phyloP scores from a whole-genome alignment of 2,797 vertebrate species.

The Phalanger gymnotis region DNA sequence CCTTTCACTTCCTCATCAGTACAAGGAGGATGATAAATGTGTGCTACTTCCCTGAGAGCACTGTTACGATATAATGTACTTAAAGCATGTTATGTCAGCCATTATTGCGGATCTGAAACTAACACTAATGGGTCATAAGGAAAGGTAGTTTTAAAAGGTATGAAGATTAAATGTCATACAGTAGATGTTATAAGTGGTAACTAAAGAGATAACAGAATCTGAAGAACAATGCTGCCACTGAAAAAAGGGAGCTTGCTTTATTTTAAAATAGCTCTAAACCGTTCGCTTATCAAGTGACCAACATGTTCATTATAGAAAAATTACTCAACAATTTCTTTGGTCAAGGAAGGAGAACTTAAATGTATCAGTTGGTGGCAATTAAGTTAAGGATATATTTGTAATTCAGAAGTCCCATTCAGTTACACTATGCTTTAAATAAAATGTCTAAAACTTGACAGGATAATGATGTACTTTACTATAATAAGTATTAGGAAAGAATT shows the following conservation, averaged over 20 bases:
- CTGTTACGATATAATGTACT: not conserved
- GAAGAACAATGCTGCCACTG: not conserved
- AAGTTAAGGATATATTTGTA: not conserved
- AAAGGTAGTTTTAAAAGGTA: not conserved
- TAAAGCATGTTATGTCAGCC: not conserved
- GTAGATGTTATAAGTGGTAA: too few species aligned
- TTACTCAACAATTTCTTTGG: not conserved
- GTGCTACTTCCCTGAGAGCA: not conserved
- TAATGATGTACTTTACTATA: not conserved
- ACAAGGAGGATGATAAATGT: not conserved
- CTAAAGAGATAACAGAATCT: not conserved
- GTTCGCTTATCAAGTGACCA: not conserved
- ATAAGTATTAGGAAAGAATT: not conserved
- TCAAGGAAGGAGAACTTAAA: constrained; percentile 23
- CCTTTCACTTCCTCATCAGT: not conserved
- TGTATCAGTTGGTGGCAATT: constrained; percentile 12
- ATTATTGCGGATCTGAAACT: not conserved
- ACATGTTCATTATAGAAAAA: not conserved
- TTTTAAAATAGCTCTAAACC: constrained; percentile 16
- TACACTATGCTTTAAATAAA: not conserved
- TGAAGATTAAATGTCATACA: not conserved
- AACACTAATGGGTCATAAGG: not conserved
- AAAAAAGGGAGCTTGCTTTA: not conserved
- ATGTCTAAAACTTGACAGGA: not conserved
- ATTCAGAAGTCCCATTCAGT: not conserved